Evolutionary conservation across 2,113 vertebrate genomes (phyloP), one percentile per base, ranked within the genome.

Genomic region (Cranoglanis bouderius): DNA sequence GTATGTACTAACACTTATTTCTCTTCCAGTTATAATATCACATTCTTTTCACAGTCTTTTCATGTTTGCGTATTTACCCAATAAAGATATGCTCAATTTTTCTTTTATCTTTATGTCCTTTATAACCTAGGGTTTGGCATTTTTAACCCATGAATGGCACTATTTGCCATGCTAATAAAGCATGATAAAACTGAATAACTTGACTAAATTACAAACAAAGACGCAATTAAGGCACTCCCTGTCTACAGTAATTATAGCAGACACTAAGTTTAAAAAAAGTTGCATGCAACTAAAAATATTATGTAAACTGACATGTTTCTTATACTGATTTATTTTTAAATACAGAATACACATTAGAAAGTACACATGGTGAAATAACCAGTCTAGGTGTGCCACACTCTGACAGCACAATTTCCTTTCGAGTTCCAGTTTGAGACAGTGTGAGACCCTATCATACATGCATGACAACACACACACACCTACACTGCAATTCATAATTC

Each of bases 161-260:
- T 51, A 18, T 78, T n/a, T n/a, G 26, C 26, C 81, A 24, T 40
- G 55, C 55, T 38, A 61, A 83, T 83, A 83, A 83, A 83, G 35
- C 35, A 29, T 26, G 53, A 83, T 61, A 83, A 83, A 40, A 26
- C 0, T 2, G 13, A 46, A 75, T 43, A 82, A 82, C 74, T 74
- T 35, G 6, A 75, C 1, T 21, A 49, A 49, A 49, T 49, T 49
- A 75, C 72, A 43, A 75, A 40, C 3, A 40, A 40, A 75, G 18
- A 43, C 38, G 9, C 70, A 74, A 40, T 74, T 38, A 74, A 75
- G 40, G 8, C 70, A 75, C 72, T 46, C 46, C 26, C 13, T 49
- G 43, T 51, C 12, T 19, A n/a, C 43, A 78, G 26, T 49, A 78
- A 49, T 43, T 49, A 49, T 26, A 6, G 72, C 72, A 35, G 70